phyloP scores from a whole-genome alignment of 2,888 invertebrate species.

The Heliconius ismenius region DNA sequence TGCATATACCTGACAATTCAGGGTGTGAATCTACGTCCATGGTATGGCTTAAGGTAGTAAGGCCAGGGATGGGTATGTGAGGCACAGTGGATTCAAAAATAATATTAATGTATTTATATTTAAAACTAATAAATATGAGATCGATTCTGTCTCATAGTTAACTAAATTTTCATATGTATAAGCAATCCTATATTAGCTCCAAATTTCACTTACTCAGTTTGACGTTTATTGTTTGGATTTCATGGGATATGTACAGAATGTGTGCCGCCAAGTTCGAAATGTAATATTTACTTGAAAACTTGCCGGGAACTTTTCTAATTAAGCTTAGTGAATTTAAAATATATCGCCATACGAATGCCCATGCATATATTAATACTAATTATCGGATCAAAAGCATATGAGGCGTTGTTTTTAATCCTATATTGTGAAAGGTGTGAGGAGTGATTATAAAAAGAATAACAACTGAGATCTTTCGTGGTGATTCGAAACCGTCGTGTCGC shows the following conservation, averaged over 20 bases:
- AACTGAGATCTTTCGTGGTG: not conserved
- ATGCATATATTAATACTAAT: slow-evolving; percentile 9
- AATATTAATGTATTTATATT: not conserved
- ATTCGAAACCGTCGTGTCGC: not conserved
- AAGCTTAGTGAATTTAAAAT: slow-evolving; percentile 31
- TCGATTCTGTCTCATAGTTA: not conserved
- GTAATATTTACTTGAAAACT: slow-evolving; percentile 34
- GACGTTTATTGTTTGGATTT: slow-evolving; percentile 31
- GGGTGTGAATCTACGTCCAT: too few relatives aligned
- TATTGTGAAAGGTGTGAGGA: not conserved
- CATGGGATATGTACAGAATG: slow-evolving; percentile 21
- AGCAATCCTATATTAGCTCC: slow-evolving; percentile 14
- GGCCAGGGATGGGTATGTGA: too few relatives aligned
- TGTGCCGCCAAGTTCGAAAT: slow-evolving; percentile 26
- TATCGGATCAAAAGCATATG: not conserved
- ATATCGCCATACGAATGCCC: not conserved
- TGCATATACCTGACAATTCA: not conserved
- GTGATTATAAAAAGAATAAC: too few relatives aligned
- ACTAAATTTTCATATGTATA: not conserved
- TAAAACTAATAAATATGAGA: not conserved
- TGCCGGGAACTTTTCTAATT: slow-evolving; percentile 43
- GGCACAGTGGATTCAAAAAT: too few relatives aligned
- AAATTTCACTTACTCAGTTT: slow-evolving; percentile 29
- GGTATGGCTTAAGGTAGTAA: too few relatives aligned
- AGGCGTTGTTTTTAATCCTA: not conserved